Conservation (phyloP, 1,140 invertebrate genomes). For the Hetaerina americana region DNA sequence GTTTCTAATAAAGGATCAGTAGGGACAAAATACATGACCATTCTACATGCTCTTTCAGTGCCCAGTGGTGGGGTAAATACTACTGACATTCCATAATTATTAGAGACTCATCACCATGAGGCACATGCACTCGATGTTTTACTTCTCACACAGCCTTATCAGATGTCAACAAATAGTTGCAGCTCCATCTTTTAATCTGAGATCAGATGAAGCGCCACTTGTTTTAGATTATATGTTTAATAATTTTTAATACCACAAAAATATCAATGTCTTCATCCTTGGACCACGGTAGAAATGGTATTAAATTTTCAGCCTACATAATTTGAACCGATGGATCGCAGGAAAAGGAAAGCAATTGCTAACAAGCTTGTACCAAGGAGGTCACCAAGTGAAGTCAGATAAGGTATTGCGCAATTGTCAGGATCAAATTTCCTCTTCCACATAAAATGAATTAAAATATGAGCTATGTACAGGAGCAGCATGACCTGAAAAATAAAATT, state of each 20-base stretch:
- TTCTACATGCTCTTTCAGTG: no score
- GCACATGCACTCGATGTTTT: no score
- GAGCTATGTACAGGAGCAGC: slow-evolving; percentile 66
- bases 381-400: slow-evolving; percentile 87
- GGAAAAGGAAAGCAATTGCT: slow-evolving; percentile 67
- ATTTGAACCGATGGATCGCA: slow-evolving; percentile 45
- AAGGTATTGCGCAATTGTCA: slow-evolving; percentile 94
- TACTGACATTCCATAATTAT: not conserved
- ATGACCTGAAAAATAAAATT: slow-evolving; percentile 46
- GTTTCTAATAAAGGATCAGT: no score
- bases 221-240: not conserved
- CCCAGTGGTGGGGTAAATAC: not conserved
- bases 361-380: slow-evolving; percentile 79
- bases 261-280: not conserved
- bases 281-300: not conserved
- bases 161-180: not conserved
- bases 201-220: not conserved
- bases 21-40: no score
- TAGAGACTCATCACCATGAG: not conserved
- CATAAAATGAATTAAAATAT: slow-evolving; percentile 79
- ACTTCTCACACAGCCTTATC: not conserved
- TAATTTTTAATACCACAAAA: not conserved
- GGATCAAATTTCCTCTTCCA: slow-evolving; percentile 86
- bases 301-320: not conserved
- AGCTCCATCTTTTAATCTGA: not conserved